These are phyloP conservation scores for Syrphus vitripennis DNA, from an alignment of 2,888 invertebrate genomes.

Conservation along the genomic window DNA sequence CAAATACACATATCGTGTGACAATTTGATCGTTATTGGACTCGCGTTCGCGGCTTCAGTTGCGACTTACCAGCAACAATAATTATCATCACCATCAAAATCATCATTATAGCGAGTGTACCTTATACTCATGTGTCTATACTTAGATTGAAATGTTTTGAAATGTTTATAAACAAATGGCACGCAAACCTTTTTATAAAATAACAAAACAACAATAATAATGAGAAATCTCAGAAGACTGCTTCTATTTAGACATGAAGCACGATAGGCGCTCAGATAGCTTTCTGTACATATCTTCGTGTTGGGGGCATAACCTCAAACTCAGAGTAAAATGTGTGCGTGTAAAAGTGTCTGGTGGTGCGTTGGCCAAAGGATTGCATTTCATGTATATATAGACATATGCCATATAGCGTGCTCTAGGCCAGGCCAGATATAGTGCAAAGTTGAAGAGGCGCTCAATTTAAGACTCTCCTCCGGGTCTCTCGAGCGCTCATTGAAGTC, in stretches of 20 bases:
- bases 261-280: slow-evolving; percentile 18
- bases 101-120: slow-evolving; percentile 5
- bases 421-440: slow-evolving; percentile 41
- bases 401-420: slow-evolving; percentile 45
- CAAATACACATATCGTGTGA: slow-evolving; percentile 54
- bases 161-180: slow-evolving; percentile 79
- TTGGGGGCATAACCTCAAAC: neutral
- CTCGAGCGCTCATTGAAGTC: slow-evolving; percentile 21
- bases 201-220: slow-evolving; percentile 15
- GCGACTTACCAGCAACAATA: neutral
- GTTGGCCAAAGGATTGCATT: slow-evolving; percentile 58
- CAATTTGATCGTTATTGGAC: slow-evolving; percentile 59
- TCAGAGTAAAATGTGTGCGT: slow-evolving; percentile 30
- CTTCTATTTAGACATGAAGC: slow-evolving; percentile 50
- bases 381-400: slow-evolving; percentile 22
- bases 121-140: slow-evolving; percentile 61
- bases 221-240: slow-evolving; percentile 43
- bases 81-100: slow-evolving; percentile 17
- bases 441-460: slow-evolving; percentile 53
- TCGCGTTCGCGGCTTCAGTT: neutral
- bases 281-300: slow-evolving; percentile 23
- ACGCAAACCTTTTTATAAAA: slow-evolving; percentile 75
- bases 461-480: neutral
- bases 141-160: slow-evolving; percentile 74
- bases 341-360: slow-evolving; percentile 22